Percentiles rank a stretch among this genome's conserved stretches.
Conservation (phyloP, 23 tunicate species). For the Ascidia mentula region DNA sequence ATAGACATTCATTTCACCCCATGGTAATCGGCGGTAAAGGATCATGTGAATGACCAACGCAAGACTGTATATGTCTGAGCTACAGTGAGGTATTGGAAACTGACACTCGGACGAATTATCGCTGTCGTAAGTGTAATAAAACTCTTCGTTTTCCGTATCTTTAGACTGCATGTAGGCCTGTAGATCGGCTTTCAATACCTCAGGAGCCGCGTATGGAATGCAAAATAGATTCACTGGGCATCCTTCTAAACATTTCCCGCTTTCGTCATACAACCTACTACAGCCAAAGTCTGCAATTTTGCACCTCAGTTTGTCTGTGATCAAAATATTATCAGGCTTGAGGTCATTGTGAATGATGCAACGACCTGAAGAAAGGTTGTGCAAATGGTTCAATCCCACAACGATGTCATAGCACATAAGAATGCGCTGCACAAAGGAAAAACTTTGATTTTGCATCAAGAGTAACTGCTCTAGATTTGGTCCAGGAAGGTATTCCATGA, state of each 20-base stretch:
- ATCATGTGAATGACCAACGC: not conserved
- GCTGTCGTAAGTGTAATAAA: not conserved
- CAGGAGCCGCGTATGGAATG: not conserved
- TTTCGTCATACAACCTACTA: not conserved
- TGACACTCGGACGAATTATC: not conserved
- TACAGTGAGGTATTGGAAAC: not conserved
- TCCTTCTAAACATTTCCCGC: not conserved
- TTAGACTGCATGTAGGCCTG: not conserved
- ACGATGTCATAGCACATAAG: not conserved
- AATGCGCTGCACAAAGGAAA: not conserved
- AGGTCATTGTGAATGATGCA: not conserved
- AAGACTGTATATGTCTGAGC: not conserved
- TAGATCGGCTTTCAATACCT: not conserved
- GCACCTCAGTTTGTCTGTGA: not conserved
- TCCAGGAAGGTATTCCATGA: not conserved
- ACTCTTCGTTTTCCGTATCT: not conserved
- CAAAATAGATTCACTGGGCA: not conserved
- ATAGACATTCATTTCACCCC: not conserved
- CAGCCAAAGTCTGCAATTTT: not conserved
- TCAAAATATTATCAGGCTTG: not conserved
- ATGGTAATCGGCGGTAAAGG: not conserved
- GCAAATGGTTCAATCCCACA: not conserved
- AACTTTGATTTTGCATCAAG: not conserved
- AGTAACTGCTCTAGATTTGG: not conserved
- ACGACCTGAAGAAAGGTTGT: conserved; percentile 1